A percentile compares a stretch with the other conserved stretches of the same genome.
phyloP scores from a whole-genome alignment of 2,797 vertebrate species.

The Poeciliopsis presidionis region DNA sequence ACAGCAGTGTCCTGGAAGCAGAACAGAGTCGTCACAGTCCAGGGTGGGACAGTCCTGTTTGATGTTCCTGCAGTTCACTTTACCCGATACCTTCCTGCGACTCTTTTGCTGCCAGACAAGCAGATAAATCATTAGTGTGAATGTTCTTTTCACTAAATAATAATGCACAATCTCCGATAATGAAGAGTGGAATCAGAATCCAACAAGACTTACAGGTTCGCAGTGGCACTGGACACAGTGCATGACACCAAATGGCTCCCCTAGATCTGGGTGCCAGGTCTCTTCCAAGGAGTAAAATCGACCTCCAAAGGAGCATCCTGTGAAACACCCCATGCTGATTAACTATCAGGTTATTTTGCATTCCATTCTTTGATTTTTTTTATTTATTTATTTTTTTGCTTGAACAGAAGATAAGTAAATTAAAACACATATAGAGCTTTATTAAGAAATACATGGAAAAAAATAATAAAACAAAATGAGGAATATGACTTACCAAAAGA shows the following conservation, averaged over 20 bases:
- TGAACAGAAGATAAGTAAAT: neutral
- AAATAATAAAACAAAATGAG: neutral
- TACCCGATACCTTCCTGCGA: conserved; percentile 87
- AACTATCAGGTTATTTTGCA: neutral
- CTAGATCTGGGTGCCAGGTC: conserved; percentile 95
- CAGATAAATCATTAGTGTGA: neutral
- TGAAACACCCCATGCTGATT: conserved; percentile 36
- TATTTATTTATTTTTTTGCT: neutral
- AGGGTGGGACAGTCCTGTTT: conserved; percentile 90
- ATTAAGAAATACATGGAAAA: neutral
- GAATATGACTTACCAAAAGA: neutral
- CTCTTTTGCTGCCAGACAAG: conserved; percentile 82
- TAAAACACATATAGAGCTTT: neutral
- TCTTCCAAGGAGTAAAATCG: conserved; percentile 90
- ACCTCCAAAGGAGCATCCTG: conserved; percentile 94
- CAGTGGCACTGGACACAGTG: conserved; percentile 93
- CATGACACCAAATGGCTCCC: conserved; percentile 96
- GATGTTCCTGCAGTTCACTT: conserved; percentile 95
- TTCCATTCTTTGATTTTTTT: neutral
- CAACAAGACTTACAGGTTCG: conserved; percentile 84
- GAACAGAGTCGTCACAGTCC: conserved; percentile 82
- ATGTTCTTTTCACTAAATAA: neutral
- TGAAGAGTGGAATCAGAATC: neutral
- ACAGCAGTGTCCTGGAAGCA: conserved; percentile 92
- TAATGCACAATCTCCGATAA: neutral